These are phyloP conservation scores for Belgica antarctica DNA, from an alignment of 2,888 invertebrate species.

Conservation along the genomic window DNA sequence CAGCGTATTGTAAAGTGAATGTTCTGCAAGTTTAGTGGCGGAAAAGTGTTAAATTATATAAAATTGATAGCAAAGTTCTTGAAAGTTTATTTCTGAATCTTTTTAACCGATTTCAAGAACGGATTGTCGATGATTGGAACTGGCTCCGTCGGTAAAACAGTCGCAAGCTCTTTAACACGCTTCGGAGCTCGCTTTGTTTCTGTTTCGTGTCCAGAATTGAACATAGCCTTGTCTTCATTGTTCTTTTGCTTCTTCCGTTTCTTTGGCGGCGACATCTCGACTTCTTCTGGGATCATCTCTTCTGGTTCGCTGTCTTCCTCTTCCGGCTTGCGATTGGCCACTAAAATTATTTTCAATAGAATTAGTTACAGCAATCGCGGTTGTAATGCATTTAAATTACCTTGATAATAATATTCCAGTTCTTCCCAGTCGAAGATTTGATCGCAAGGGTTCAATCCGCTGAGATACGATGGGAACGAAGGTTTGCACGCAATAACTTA, in stretches of 20 bases:
- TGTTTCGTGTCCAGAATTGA: neutral
- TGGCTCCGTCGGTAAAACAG: neutral
- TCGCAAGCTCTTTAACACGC: neutral
- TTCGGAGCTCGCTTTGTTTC: too few relatives aligned
- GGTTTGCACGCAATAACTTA: conserved; percentile 87
- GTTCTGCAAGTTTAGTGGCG: too few relatives aligned
- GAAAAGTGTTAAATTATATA: too few relatives aligned
- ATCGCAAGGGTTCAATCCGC: conserved; percentile 86
- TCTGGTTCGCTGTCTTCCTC: conserved; percentile 32
- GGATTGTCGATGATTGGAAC: conserved; percentile 26
- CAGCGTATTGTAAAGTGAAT: too few relatives aligned
- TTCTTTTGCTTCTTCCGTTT: conserved; percentile 14
- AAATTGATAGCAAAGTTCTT: too few relatives aligned
- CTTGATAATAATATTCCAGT: conserved; percentile 69
- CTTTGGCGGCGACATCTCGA: conserved; percentile 18
- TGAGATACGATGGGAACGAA: conserved; percentile 75
- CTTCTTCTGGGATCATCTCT: conserved; percentile 8
- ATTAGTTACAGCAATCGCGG: too few relatives aligned
- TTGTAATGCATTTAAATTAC: too few relatives aligned
- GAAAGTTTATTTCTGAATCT: too few relatives aligned
- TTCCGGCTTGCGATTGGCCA: conserved; percentile 59
- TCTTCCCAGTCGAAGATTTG: conserved; percentile 93
- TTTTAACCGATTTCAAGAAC: conserved; percentile 13
- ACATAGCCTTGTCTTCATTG: neutral
- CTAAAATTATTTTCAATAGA: too few relatives aligned